A percentile compares a stretch with the other conserved stretches of the same genome.
Conservation (phyloP, 2,113 vertebrate species). For the Etheostoma spectabile region DNA sequence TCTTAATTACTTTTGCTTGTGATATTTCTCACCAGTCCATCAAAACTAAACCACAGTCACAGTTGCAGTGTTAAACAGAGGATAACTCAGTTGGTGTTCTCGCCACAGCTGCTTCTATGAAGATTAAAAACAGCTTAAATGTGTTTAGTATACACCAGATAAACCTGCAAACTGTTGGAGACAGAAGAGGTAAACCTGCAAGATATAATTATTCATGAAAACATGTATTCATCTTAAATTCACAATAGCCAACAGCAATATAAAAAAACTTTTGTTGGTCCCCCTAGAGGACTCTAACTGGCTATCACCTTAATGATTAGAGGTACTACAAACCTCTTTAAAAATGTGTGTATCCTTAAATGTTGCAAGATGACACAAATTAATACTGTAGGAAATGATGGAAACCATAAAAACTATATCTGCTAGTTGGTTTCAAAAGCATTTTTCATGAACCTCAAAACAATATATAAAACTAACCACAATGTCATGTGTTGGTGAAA, state of each 20-base stretch:
- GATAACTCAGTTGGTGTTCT: slow-evolving; percentile 50
- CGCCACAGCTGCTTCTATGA: slow-evolving; percentile 12
- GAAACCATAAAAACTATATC: background rate
- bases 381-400: slow-evolving; percentile 23
- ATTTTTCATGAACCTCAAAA: background rate
- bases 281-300: slow-evolving; percentile 2
- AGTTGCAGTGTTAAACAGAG: slow-evolving; percentile 14
- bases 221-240: slow-evolving; percentile 25
- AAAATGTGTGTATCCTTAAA: slow-evolving; percentile 1
- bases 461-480: background rate
- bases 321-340: background rate
- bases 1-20: slow-evolving; percentile 66
- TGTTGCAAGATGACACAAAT: slow-evolving; percentile 12
- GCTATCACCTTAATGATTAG: background rate
- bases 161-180: slow-evolving; percentile 25
- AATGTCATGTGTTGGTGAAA: background rate
- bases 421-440: background rate
- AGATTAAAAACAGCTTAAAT: slow-evolving; percentile 37
- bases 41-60: slow-evolving; percentile 52
- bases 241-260: slow-evolving; percentile 10
- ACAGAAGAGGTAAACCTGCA: slow-evolving; percentile 9
- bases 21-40: slow-evolving; percentile 43
- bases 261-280: background rate
- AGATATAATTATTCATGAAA: slow-evolving; percentile 25
- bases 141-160: slow-evolving; percentile 22